Base-by-base conservation (phyloP, 2,113 vertebrate species). In the Chelonoidis abingdonii region DNA sequence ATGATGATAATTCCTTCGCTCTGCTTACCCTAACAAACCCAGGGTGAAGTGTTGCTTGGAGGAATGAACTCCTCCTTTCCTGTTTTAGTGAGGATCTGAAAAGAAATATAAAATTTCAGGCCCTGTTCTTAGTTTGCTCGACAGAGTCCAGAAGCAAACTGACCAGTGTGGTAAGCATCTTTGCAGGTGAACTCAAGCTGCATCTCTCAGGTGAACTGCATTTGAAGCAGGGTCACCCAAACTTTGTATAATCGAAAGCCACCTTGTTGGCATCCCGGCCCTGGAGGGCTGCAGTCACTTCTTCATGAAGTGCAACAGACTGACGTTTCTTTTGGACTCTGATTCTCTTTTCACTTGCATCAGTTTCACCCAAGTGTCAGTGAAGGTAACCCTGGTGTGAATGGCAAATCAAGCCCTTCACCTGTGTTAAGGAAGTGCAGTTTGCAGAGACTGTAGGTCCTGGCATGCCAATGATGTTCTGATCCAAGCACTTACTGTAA, bases 31-130 rank as follows among this genome's bases (percentile, higher is more conserved):
- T 97, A 93, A 92, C 86, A 44, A 78, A 89, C 93, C 92, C 88
- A 88, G 92, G 89, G 92, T 96, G 92, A 97, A 96, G 91, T 93
- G 88, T 93, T 96, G 38, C 88, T 96, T 84, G 84, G 81, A 97
- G 94, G 83, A 92, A 91, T 80, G 86, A 93, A 86, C 87, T 93
- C 72, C 19, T 24, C 89, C 81, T 90, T 83, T 38, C 35, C 91
- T 94, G 90, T 91, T 92, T 88, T 95, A 96, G 93, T 92, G 41
- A 47, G 75, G 75, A 78, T 47, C 75, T 78, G 24, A 14, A 78
- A 47, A 78, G 44, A 78, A 16, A 47, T 78, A 72, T 38, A 38
- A 12, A 27, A 27, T 47, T 78, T 27, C 41, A 47, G 22, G 41
- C 25, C 41, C 24, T 47, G 41, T 25, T 78, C 41, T 78, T 47